These are phyloP conservation scores for Synanthedon andrenaeformis DNA, from an alignment of 2,888 invertebrate species.

Conservation along the genomic window DNA sequence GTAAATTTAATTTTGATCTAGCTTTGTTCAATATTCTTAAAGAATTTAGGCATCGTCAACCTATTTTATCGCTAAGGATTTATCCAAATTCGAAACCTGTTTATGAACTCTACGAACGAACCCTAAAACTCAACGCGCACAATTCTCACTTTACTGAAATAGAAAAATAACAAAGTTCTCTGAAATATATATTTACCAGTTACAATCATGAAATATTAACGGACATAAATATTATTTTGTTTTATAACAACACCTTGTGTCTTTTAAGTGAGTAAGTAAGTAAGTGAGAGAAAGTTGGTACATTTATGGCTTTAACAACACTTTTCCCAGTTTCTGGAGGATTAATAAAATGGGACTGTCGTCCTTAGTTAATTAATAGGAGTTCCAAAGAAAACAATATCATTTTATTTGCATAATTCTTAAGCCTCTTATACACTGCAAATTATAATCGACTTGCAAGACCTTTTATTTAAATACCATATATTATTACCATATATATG, in stretches of 20 bases:
- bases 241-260: constrained; percentile 57
- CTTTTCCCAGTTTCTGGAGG: constrained; percentile 44
- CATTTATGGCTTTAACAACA: constrained; percentile 52
- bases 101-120: background rate
- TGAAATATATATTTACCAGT: constrained; percentile 30
- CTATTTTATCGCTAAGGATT: too few relatives aligned
- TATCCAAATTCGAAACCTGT: too few relatives aligned
- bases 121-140: background rate
- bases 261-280: constrained; percentile 38
- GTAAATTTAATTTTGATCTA: too few relatives aligned
- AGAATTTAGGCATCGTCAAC: too few relatives aligned
- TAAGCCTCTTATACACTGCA: constrained; percentile 10
- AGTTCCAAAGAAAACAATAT: constrained; percentile 69
- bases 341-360: constrained; percentile 65
- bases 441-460: background rate
- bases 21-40: too few relatives aligned
- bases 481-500: too few relatives aligned
- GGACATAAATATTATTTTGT: constrained; percentile 53
- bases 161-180: constrained; percentile 25
- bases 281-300: constrained; percentile 19
- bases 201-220: constrained; percentile 54
- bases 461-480: too few relatives aligned
- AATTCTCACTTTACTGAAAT: constrained; percentile 27
- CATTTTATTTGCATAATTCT: constrained; percentile 64
- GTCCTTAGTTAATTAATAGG: constrained; percentile 60